Conservation (phyloP, 2,113 vertebrate species). For the Connochaetes taurinus region DNA sequence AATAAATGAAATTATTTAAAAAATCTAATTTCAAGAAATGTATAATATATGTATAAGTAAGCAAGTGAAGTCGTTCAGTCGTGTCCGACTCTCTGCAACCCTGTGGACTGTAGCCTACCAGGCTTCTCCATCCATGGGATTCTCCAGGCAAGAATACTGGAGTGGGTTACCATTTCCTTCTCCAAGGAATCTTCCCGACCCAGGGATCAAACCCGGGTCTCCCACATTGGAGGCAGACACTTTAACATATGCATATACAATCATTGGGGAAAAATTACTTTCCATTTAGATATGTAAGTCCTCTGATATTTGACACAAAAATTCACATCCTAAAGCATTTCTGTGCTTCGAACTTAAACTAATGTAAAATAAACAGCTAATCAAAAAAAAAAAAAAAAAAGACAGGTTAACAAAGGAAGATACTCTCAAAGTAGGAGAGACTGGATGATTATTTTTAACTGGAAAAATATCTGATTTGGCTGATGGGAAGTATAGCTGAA, state of each 20-base stretch:
- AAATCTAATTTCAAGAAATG: not conserved
- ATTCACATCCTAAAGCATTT: not conserved
- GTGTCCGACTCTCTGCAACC: too few relatives aligned
- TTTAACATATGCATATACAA: not conserved
- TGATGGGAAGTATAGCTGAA: not conserved
- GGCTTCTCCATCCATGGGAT: too few relatives aligned
- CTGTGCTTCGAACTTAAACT: not conserved
- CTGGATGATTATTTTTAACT: not conserved
- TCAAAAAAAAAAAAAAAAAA: not conserved
- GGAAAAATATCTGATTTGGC: not conserved
- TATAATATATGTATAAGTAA: not conserved
- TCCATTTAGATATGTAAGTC: not conserved
- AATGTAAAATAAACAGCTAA: not conserved
- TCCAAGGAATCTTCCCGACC: too few relatives aligned
- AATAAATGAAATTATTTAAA: not conserved
- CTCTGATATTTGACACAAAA: not conserved
- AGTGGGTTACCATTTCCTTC: too few relatives aligned
- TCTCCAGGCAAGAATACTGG: too few relatives aligned
- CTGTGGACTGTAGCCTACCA: too few relatives aligned
- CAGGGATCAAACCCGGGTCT: too few relatives aligned
- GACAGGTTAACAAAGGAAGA: not conserved
- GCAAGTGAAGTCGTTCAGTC: too few relatives aligned
- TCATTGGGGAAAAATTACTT: too few relatives aligned
- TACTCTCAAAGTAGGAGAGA: too few relatives aligned
- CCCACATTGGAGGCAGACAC: too few relatives aligned